Base-by-base conservation (phyloP, 2,113 vertebrate genomes). In the pig (Sus scrofa) region DNA sequence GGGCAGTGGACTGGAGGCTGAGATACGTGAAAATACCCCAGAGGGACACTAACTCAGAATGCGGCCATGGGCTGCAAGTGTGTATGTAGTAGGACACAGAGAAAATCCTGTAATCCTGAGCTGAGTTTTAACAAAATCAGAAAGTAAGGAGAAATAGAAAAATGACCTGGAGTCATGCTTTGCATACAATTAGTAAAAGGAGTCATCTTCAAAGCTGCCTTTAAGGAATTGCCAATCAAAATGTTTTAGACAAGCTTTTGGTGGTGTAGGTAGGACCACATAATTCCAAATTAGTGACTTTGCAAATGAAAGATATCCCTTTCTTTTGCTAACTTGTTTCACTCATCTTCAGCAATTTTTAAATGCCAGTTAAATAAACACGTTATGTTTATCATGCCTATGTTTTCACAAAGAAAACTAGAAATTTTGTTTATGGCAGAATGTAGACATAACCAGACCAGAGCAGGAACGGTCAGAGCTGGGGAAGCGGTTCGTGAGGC, bases 271-370 rank as follows among this genome's bases (percentile, higher is more conserved):
- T 75, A 54, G 70, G 44, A 67, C 19, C 11, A 19, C 81, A 20
- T 24, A 14, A 11, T 16, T 93, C 52, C 84, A 70, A 93, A 56
- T 67, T 19, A 52, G 50, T 92, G 44, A 37, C n/a, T 84, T 68
- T 68, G 20, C 39, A 34, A 37, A 83, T 86, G 54, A 82, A 92
- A 81, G 15, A 9, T 63, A 54, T 7, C 24, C 24, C 26, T 27
- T 86, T 71, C 26, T 65, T 79, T 85, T 85, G 73, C 73, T 92
- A 52, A 56, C 70, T 88, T 95, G 37, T 73, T 62, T 11, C 75
- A 10, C 58, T 85, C 54, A 12, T 71, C 54, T 60, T 91, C 52
- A 16, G 27, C 58, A 85, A 30, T 70, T 89, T 88, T 91, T 81
- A 94, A 70, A 89, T 44, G n/a, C 4, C 24, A 78, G 15, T 37